Evolutionary conservation across 2,888 invertebrate species (phyloP).

Genomic region (Cephus sareptanus): DNA sequence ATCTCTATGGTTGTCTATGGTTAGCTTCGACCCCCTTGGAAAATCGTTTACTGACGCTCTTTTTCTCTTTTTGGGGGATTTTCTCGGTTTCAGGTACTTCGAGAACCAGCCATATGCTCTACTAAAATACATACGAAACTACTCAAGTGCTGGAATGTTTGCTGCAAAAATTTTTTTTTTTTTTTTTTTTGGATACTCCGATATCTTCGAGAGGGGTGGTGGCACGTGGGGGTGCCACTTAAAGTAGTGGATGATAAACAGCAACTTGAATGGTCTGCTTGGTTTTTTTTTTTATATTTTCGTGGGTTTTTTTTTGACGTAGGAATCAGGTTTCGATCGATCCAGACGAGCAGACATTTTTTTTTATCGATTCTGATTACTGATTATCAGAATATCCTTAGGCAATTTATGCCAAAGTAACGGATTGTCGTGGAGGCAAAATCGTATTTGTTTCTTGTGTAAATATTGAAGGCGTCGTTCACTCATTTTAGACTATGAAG

Average conservation of each 20-base stretch:
- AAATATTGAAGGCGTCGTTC: neutral
- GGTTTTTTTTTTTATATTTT: neutral
- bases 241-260: neutral
- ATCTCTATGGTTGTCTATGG: neutral
- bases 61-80: neutral
- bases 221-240: neutral
- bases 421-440: neutral
- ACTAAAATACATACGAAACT: conserved; percentile 21
- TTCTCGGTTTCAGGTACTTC: conserved; percentile 26
- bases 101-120: conserved; percentile 43
- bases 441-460: neutral
- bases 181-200: neutral
- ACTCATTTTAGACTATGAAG: neutral
- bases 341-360: neutral
- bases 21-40: neutral
- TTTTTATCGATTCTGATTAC: neutral
- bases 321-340: neutral
- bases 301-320: too few relatives aligned
- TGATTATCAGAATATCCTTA: neutral
- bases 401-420: neutral
- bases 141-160: neutral
- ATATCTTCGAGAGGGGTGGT: neutral
- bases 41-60: neutral
- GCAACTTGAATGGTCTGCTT: neutral
- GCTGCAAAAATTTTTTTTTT: neutral